phyloP scores from a whole-genome alignment of 2,113 vertebrate genomes.

The Tapirus terrestris region DNA sequence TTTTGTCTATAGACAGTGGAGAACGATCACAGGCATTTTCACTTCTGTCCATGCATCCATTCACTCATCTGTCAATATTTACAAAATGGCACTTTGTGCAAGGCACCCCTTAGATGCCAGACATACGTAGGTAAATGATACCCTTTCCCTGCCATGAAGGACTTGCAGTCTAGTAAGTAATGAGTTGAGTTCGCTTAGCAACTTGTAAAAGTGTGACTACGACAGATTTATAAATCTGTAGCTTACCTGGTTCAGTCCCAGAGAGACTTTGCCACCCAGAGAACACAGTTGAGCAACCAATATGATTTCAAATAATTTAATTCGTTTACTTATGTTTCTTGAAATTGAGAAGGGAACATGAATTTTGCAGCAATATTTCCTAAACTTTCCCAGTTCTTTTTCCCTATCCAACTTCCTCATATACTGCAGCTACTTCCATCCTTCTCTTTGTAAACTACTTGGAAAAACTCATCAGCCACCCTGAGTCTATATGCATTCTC shows the following conservation, averaged over 20 bases:
- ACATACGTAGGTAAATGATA: not conserved
- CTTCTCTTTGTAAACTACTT: not conserved
- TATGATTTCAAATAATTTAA: not conserved
- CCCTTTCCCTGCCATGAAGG: not conserved
- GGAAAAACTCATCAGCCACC: not conserved
- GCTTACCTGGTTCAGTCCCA: not conserved
- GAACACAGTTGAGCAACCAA: not conserved
- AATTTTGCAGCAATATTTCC: not conserved
- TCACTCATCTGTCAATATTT: not conserved
- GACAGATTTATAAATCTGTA: not conserved
- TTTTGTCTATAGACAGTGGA: not conserved
- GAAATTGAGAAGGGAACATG: not conserved
- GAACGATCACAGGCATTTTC: not conserved
- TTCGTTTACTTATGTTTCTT: not conserved
- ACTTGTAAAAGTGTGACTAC: not conserved
- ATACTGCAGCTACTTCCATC: not conserved
- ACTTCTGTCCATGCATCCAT: not conserved
- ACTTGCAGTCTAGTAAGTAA: not conserved
- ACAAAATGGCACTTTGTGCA: not conserved
- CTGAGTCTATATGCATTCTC: not conserved
- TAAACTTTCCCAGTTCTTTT: not conserved
- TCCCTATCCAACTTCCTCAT: not conserved
- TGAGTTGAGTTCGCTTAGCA: not conserved
- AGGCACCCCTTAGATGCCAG: not conserved
- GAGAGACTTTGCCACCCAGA: not conserved